Percentiles rank a stretch among this genome's conserved stretches.
phyloP scores from a whole-genome alignment of 2,888 invertebrate species.

The Syritta pipiens region DNA sequence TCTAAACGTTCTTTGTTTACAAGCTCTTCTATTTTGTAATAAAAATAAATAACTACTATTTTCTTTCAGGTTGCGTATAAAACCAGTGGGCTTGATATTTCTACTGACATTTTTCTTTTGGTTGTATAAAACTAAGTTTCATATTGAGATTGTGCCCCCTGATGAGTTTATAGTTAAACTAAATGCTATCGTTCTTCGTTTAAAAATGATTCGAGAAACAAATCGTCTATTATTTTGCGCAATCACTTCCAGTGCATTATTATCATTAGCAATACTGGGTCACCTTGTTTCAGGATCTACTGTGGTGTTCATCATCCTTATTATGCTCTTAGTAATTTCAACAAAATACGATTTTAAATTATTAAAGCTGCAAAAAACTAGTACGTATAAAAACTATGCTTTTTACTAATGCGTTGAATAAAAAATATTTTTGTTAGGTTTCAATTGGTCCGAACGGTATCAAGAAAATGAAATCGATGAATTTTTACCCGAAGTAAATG shows the following conservation, averaged over 20 bases:
- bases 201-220: slow-evolving; percentile 72
- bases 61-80: slow-evolving; percentile 74
- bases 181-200: slow-evolving; percentile 68
- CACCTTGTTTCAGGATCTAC: slow-evolving; percentile 76
- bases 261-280: slow-evolving; percentile 74
- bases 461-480: slow-evolving; percentile 75
- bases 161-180: slow-evolving; percentile 73
- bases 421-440: slow-evolving; percentile 66
- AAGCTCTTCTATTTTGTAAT: too few relatives aligned
- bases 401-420: not conserved
- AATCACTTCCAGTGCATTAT: slow-evolving; percentile 71
- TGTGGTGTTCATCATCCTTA: slow-evolving; percentile 74
- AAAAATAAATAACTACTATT: too few relatives aligned
- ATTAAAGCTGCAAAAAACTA: slow-evolving; percentile 74
- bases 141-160: slow-evolving; percentile 75
- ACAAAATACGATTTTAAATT: slow-evolving; percentile 77
- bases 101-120: slow-evolving; percentile 74
- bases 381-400: slow-evolving; percentile 67
- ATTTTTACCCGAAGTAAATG: slow-evolving; percentile 78
- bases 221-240: slow-evolving; percentile 75
- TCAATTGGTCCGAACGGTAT: slow-evolving; percentile 73
- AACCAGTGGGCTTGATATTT: slow-evolving; percentile 76
- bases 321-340: slow-evolving; percentile 74
- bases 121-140: slow-evolving; percentile 75
- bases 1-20: not conserved